Base-by-base conservation (phyloP, 2,113 vertebrate species). In the Cinclus mexicanus region DNA sequence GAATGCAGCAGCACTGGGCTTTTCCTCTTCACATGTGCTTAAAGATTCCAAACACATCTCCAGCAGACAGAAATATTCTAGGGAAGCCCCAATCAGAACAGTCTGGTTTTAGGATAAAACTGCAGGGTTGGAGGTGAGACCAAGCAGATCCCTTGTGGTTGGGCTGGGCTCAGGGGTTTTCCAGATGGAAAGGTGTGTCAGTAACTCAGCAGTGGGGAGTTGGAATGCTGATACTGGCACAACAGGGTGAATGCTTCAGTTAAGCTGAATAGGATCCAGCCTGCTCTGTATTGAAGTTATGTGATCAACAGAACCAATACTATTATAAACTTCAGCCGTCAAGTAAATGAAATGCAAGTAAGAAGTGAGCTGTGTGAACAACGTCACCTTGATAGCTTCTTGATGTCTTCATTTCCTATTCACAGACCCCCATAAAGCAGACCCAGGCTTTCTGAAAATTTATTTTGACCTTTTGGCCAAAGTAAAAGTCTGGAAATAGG, bases 291-390 rank as follows among this genome's bases (percentile, higher is more conserved):
- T 3, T 77, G 42, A 77, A 92, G 37, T 69, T 87, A 29, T 10
- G 80, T 76, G 46, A 61, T 57, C 65, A 55, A 76, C 63, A 88
- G 82, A 72, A 94, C 86, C 77, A 89, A 85, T 74, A 74, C 77
- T 93, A 50, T 74, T 55, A 23, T 70, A 81, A 93, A 88, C 63
- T 63, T 29, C 41, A 70, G n/a, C 75, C 35, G 28, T 53, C 37
- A 87, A 76, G 42, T 64, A 50, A 88, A 71, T 65, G 37, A 76
- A 80, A 91, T 52, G 20, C 3, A 5, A 37, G 50, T 81, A 71
- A n/a, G 79, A 83, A 77, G 63, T 56, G 85, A 94, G 52, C 87
- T 83, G 50, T 50, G 75, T 82, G 71, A 96, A 83, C 83, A 77
- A 8, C 56, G 42, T 74, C 87, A 75, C 71, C 82, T 77, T 86